Evolutionary conservation across 2,888 invertebrate genomes (phyloP).

Genomic region (Cetonia aurata): DNA sequence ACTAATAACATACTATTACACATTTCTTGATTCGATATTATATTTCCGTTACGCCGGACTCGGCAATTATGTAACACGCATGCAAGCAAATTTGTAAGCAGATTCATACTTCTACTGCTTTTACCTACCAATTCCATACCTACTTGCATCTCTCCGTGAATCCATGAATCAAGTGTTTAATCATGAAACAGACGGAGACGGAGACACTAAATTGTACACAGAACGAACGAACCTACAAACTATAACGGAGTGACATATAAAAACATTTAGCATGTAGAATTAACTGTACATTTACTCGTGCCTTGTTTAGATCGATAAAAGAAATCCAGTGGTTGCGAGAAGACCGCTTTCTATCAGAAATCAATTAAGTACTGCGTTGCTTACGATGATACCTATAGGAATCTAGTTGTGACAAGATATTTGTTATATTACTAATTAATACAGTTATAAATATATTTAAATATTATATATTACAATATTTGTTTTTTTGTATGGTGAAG

Average conservation of each 20-base stretch:
- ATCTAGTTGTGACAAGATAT: too few species aligned
- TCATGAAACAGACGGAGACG: neutral
- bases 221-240: neutral
- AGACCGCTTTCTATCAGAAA: slow-evolving; percentile 21
- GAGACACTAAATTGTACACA: neutral
- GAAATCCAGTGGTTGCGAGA: slow-evolving; percentile 1
- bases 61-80: neutral
- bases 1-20: slow-evolving; percentile 4
- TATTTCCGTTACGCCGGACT: slow-evolving; percentile 3
- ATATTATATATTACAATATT: too few species aligned
- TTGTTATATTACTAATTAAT: too few species aligned
- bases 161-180: neutral
- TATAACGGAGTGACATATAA: slow-evolving; percentile 40
- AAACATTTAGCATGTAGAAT: slow-evolving; percentile 36
- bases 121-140: neutral
- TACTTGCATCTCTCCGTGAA: neutral
- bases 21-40: neutral
- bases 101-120: neutral
- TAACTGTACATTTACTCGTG: slow-evolving; percentile 38
- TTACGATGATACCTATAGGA: too few species aligned
- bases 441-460: too few species aligned
- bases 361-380: neutral
- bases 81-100: slow-evolving; percentile 9
- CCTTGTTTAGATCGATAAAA: slow-evolving; percentile 5
- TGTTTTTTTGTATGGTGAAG: too few species aligned